Evolutionary conservation across 2,888 invertebrate genomes (phyloP).

Genomic region (Candidula unifasciata): DNA sequence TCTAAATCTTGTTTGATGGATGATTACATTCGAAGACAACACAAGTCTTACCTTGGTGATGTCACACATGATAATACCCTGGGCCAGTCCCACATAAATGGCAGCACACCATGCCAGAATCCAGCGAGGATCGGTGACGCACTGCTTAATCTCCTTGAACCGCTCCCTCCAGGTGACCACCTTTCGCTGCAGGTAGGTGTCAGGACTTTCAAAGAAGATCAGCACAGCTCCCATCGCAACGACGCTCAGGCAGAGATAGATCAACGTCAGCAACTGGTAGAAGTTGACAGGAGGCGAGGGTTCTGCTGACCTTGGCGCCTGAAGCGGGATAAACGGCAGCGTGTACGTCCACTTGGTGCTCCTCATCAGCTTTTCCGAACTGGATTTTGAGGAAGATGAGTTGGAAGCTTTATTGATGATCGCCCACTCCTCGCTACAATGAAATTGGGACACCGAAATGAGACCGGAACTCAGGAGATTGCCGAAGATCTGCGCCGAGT

Average conservation of each 20-base stretch:
- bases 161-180: conserved; percentile 61
- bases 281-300: conserved; percentile 58
- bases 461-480: conserved; percentile 68
- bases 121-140: conserved; percentile 62
- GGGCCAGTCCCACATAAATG: conserved; percentile 68
- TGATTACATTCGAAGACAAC: not conserved
- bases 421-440: conserved; percentile 54
- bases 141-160: conserved; percentile 60
- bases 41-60: conserved; percentile 67
- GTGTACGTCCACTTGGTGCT: conserved; percentile 58
- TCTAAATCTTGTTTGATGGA: no score
- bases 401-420: conserved; percentile 13
- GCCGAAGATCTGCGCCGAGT: conserved; percentile 71
- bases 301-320: conserved; percentile 52
- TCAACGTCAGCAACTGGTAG: conserved; percentile 66
- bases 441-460: conserved; percentile 60
- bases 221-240: conserved; percentile 68
- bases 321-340: conserved; percentile 57
- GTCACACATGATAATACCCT: conserved; percentile 69
- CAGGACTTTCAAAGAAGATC: conserved; percentile 70
- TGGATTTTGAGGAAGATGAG: not conserved
- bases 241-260: conserved; percentile 66
- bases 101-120: conserved; percentile 64
- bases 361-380: conserved; percentile 1
- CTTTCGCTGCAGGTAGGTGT: conserved; percentile 67